phyloP scores from a whole-genome alignment of 2,113 vertebrate species.

The Esox niger region DNA sequence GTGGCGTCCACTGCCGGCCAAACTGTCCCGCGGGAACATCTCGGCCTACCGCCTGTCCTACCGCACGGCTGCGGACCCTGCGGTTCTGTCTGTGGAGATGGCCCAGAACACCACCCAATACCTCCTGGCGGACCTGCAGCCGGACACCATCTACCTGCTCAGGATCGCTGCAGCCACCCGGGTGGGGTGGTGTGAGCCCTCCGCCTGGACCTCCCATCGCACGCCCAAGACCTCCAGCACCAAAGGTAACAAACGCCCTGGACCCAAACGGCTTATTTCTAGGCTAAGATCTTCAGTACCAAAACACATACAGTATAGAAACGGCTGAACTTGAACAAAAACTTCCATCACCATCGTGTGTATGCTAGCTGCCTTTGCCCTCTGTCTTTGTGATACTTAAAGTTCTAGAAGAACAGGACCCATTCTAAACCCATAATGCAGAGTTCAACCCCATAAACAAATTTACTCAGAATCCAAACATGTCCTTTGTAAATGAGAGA shows the following conservation, averaged over 20 bases:
- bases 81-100: slow-evolving; percentile 82
- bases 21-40: slow-evolving; percentile 82
- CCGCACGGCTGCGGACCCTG: slow-evolving; percentile 81
- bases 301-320: no score
- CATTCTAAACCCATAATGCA: no score
- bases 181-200: slow-evolving; percentile 89
- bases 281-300: no score
- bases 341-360: no score
- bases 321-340: no score
- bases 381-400: no score
- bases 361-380: no score
- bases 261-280: no score
- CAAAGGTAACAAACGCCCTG: slow-evolving; percentile 76
- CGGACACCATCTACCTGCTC: slow-evolving; percentile 90
- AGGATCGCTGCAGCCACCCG: slow-evolving; percentile 88
- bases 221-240: slow-evolving; percentile 88
- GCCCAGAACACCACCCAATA: slow-evolving; percentile 75
- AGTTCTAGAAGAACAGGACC: no score
- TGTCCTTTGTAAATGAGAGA: no score
- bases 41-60: slow-evolving; percentile 86
- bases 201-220: slow-evolving; percentile 90
- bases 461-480: no score
- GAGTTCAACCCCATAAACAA: no score
- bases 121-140: slow-evolving; percentile 78
- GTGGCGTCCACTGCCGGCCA: slow-evolving; percentile 88